These are phyloP conservation scores for Stenodera caucasica DNA, from an alignment of 2,888 invertebrate genomes.

Conservation along the genomic window DNA sequence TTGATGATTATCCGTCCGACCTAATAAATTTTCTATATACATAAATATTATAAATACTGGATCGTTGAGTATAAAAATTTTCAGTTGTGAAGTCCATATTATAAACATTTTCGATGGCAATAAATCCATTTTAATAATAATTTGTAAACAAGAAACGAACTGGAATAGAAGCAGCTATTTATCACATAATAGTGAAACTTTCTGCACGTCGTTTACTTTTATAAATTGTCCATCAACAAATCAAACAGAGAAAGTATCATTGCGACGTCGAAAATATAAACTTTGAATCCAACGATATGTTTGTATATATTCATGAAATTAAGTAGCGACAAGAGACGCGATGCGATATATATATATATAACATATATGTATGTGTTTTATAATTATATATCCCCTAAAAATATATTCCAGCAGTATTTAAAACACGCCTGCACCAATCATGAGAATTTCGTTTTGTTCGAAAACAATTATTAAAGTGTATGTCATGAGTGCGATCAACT, in stretches of 20 bases:
- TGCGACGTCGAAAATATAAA: constrained; percentile 41
- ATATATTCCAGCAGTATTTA: constrained; percentile 35
- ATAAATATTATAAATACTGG: constrained; percentile 6
- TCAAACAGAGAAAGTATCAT: constrained; percentile 58
- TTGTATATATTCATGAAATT: constrained; percentile 36
- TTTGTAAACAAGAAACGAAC: constrained; percentile 51
- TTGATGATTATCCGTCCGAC: constrained; percentile 14
- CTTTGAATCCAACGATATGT: constrained; percentile 28
- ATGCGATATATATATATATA: too few species aligned
- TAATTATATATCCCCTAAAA: constrained; percentile 37
- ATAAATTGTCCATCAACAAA: constrained; percentile 59
- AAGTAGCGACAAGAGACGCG: constrained; percentile 47
- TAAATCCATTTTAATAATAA: constrained; percentile 52
- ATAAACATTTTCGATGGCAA: constrained; percentile 38
- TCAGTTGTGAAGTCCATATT: constrained; percentile 12
- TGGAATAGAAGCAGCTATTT: constrained; percentile 49
- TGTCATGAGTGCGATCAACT: constrained; percentile 24
- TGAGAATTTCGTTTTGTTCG: constrained; percentile 33
- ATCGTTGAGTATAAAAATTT: constrained; percentile 12
- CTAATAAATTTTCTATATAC: constrained; percentile 15
- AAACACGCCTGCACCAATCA: constrained; percentile 41
- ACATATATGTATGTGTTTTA: not conserved
- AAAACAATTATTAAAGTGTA: constrained; percentile 41
- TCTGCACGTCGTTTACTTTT: constrained; percentile 61
- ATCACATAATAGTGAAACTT: constrained; percentile 36